A percentile compares a stretch with the other conserved stretches of the same genome.
phyloP scores from a whole-genome alignment of 2,888 invertebrate species.

The Dryococelus australis region DNA sequence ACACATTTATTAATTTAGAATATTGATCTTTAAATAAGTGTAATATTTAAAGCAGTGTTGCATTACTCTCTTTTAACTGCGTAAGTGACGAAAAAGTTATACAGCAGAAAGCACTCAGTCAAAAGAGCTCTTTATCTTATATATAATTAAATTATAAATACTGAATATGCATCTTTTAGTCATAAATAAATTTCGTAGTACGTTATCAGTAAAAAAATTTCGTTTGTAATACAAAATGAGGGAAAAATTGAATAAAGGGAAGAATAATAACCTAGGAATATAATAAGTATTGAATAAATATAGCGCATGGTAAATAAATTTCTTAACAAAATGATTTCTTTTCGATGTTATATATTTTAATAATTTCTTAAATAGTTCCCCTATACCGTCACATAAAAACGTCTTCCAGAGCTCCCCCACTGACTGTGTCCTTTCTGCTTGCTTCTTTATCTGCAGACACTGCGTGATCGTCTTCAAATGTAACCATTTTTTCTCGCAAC shows the following conservation, averaged over 20 bases:
- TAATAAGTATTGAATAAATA: not conserved
- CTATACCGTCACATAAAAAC: constrained; percentile 79
- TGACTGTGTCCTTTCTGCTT: constrained; percentile 25
- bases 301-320: not conserved
- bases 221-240: no score
- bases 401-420: constrained; percentile 64
- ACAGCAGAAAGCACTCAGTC: not conserved
- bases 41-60: not conserved
- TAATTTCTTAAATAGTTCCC: not conserved
- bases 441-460: constrained; percentile 49
- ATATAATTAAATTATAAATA: no score
- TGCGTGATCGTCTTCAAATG: constrained; percentile 76
- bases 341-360: not conserved
- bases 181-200: no score
- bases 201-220: no score
- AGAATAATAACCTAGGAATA: no score
- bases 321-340: not conserved
- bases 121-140: not conserved
- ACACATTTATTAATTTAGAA: no score
- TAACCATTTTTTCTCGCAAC: constrained; percentile 79
- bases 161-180: no score
- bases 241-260: no score
- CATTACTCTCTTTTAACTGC: not conserved
- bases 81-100: not conserved
- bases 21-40: not conserved